Base-by-base conservation (phyloP, 2,888 invertebrate genomes). In the Drosophila eohydei region DNA sequence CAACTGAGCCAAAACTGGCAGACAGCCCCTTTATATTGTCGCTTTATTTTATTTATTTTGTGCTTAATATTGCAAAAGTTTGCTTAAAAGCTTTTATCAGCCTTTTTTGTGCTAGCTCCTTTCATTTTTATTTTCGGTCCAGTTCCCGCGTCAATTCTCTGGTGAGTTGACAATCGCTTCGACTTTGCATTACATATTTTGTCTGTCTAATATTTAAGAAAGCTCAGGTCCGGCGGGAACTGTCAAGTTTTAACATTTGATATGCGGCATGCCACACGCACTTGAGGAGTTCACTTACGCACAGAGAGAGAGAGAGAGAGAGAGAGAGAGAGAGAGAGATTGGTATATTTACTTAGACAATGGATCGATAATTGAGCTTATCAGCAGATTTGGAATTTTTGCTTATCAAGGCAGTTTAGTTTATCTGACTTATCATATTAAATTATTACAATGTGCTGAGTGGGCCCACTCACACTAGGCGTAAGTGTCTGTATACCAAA, bases 331-430 rank as follows among this genome's bases (percentile, higher is more conserved):
- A 14, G 46, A 8, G 8, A n/a, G 46, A 58, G n/a, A 36, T 38
- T 8, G 16, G 14, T 43, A 1, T 58, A 58, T 46, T 58, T 36
- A 9, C 16, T 21, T 30, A 16, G 12, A 14, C 60, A 60, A 59
- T 60, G 69, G 89, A 89, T 84, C 84, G 84, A 84, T 89, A 84
- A 88, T 79, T 89, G 76, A 71, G 74, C 89, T 89, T 84, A 84
- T 84, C 84, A 89, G 88, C 85, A 71, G 58, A 66, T 71, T 75
- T 74, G 62, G 54, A 68, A 76, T 76, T 88, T 81, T 76, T 65
- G 84, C 89, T 84, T 84, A 84, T 84, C 84, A 71, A 84, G 71
- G 84, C 89, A 73, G 62, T 84, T 83, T 68, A 64, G 73, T 75
- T 89, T 84, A 89, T 89, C 89, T 51, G 44, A 67, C 58, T 68